Percentiles rank a stretch among this genome's conserved stretches.
Evolutionary conservation across 1,140 invertebrate species (phyloP).

Genomic region (Penaeus chinensis): DNA sequence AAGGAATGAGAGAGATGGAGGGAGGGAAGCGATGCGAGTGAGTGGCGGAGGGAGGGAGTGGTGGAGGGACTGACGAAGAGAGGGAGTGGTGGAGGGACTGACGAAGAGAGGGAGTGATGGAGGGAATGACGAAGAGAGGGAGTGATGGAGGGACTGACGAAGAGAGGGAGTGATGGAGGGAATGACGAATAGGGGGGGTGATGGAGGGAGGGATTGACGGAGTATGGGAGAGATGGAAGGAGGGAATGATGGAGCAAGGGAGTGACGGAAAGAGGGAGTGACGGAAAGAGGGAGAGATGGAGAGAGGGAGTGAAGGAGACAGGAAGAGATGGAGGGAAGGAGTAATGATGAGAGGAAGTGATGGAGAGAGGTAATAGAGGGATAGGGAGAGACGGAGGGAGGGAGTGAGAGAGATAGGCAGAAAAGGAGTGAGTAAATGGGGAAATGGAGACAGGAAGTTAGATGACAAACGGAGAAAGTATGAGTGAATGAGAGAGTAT

Average conservation of each 20-base stretch:
- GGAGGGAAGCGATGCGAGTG: neutral
- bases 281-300: neutral
- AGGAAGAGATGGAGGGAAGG: neutral
- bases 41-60: neutral
- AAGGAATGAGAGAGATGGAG: neutral
- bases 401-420: constrained; percentile 10
- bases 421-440: neutral
- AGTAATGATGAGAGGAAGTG: neutral
- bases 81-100: neutral
- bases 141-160: constrained; percentile 1
- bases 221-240: neutral
- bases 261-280: neutral
- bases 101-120: neutral
- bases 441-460: neutral
- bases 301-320: neutral
- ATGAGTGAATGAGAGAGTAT: too few relatives aligned
- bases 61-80: neutral
- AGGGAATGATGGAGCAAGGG: neutral
- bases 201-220: neutral
- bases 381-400: neutral
- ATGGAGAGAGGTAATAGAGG: neutral
- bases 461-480: neutral
- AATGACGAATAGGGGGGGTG: neutral
- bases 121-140: neutral
- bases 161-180: neutral